Conservation (phyloP, 2,888 invertebrate genomes). For the Pterobdella sp. region DNA sequence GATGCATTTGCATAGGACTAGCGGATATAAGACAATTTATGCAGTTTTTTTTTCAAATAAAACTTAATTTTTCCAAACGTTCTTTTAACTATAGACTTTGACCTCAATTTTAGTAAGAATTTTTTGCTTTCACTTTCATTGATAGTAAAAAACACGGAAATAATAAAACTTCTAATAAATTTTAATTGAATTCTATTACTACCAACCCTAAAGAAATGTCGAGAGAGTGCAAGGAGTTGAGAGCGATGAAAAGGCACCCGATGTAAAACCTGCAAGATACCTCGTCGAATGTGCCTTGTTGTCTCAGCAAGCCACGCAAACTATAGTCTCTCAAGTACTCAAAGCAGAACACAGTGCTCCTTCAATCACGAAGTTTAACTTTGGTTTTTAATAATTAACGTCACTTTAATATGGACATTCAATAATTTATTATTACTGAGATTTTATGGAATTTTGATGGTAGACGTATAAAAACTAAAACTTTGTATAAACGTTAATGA, state of each 20-base stretch:
- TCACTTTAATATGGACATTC: not conserved
- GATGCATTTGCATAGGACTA: too few relatives aligned
- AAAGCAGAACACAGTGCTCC: not conserved
- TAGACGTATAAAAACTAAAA: not conserved
- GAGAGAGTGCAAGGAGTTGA: slow-evolving; percentile 10
- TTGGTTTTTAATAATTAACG: not conserved
- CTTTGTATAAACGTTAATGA: not conserved
- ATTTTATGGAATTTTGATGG: too few relatives aligned
- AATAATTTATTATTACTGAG: too few relatives aligned
- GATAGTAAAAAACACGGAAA: too few relatives aligned
- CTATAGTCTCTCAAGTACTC: not conserved
- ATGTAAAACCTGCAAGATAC: not conserved
- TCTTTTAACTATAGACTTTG: too few relatives aligned
- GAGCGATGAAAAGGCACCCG: not conserved
- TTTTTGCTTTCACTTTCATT: too few relatives aligned
- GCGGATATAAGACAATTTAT: too few relatives aligned
- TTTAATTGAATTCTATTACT: not conserved
- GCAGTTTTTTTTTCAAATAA: too few relatives aligned
- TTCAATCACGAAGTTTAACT: not conserved
- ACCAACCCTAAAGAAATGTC: not conserved
- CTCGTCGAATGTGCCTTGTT: not conserved
- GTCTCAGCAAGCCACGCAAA: not conserved
- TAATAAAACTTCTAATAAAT: not conserved
- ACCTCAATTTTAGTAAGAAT: too few relatives aligned
- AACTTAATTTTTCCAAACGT: too few relatives aligned